These are phyloP conservation scores for Lordiphosa andalusiaca DNA, from an alignment of 2,888 invertebrate genomes.

Conservation along the genomic window DNA sequence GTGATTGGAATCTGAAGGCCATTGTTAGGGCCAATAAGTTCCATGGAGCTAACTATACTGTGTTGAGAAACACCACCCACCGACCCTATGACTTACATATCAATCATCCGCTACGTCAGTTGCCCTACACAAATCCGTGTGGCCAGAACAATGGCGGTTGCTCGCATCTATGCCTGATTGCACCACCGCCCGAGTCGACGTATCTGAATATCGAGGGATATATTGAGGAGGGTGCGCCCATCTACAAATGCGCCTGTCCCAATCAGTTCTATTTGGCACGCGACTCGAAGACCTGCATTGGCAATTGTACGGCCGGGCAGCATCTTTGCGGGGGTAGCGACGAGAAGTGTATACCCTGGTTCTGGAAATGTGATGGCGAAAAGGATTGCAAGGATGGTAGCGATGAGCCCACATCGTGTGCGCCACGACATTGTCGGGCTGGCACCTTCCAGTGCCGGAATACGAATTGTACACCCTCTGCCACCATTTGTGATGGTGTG, in stretches of 20 bases:
- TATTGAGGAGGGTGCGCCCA: slow-evolving; percentile 89
- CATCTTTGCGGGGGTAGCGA: slow-evolving; percentile 83
- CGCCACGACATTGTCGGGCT: slow-evolving; percentile 90
- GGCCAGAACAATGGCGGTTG: slow-evolving; percentile 96
- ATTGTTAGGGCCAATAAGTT: slow-evolving; percentile 96
- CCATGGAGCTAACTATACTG: slow-evolving; percentile 87
- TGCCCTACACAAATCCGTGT: slow-evolving; percentile 94
- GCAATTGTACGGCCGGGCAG: slow-evolving; percentile 92
- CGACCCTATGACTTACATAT: slow-evolving; percentile 96
- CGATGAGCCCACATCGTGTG: slow-evolving; percentile 93
- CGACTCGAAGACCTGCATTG: slow-evolving; percentile 92
- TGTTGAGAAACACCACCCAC: slow-evolving; percentile 94
- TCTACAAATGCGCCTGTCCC: slow-evolving; percentile 94
- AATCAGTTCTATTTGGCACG: slow-evolving; percentile 93
- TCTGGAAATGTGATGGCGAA: slow-evolving; percentile 94
- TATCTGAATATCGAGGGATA: slow-evolving; percentile 89
- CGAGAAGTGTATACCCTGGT: slow-evolving; percentile 88
- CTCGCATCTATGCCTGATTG: slow-evolving; percentile 95
- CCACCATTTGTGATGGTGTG: slow-evolving; percentile 95
- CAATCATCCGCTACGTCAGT: slow-evolving; percentile 93
- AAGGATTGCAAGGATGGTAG: slow-evolving; percentile 95
- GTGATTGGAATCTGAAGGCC: slow-evolving; percentile 98
- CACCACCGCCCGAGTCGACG: slow-evolving; percentile 89
- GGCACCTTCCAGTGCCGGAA: slow-evolving; percentile 97
- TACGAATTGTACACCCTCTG: slow-evolving; percentile 94